Percentiles rank a stretch among this genome's conserved stretches.
Evolutionary conservation across 92 coral and sea anemone species (phyloP).

Genomic region (Phenganax stokvisi): DNA sequence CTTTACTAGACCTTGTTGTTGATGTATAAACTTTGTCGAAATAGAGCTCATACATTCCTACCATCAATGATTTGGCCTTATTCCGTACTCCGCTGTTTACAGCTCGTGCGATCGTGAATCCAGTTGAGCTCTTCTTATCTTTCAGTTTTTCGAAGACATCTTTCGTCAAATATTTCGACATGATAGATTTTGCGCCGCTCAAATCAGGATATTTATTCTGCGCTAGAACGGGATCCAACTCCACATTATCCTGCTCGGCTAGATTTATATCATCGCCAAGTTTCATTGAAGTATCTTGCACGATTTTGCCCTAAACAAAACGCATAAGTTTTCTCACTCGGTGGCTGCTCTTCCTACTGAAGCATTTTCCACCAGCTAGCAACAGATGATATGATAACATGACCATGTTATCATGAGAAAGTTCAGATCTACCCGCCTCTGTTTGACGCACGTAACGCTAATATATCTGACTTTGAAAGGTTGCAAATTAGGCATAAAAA

Average conservation of each 20-base stretch:
- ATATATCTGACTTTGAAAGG: not conserved
- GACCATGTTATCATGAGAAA: too few relatives aligned
- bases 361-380: too few relatives aligned
- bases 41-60: too few relatives aligned
- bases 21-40: too few relatives aligned
- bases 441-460: not conserved
- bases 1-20: too few relatives aligned
- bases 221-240: slow-evolving; percentile 55
- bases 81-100: slow-evolving; percentile 52
- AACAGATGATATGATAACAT: too few relatives aligned
- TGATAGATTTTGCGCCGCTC: slow-evolving; percentile 34
- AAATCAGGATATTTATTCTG: slow-evolving; percentile 55
- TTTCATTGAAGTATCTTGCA: slow-evolving; percentile 40
- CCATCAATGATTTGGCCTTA: slow-evolving; percentile 44
- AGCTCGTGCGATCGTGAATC: slow-evolving; percentile 63
- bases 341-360: too few relatives aligned
- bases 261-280: slow-evolving; percentile 39
- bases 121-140: slow-evolving; percentile 40
- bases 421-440: not conserved
- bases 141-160: slow-evolving; percentile 51
- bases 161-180: slow-evolving; percentile 41
- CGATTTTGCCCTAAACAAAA: slow-evolving; percentile 7
- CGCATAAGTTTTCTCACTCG: not conserved
- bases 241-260: slow-evolving; percentile 31
- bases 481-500: not conserved